Base-by-base conservation (phyloP, 2,113 vertebrate genomes). In the Syngnathus typhle region DNA sequence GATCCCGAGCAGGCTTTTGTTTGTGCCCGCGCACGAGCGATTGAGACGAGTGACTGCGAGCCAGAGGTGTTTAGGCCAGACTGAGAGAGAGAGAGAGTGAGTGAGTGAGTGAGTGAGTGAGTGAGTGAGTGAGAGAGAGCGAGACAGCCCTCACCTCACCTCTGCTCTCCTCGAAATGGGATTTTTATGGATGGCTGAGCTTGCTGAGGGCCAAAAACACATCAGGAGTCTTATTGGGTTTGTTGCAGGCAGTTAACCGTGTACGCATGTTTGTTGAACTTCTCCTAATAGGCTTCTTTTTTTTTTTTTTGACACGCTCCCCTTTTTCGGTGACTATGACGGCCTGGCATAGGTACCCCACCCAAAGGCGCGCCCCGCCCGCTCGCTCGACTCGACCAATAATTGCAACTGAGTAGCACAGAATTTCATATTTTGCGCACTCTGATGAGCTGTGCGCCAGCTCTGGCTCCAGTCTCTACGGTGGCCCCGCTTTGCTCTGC, bases 101-200 rank as follows among this genome's bases (percentile, higher is more conserved):
- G 82, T 72, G 76, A 85, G 54, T 9, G n/a, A 78, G 65, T 58
- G 68, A 81, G 77, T 76, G 70, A 74, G 77, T 46, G 69, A 64
- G 71, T 54, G 75, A 37, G 70, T 72, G 61, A 67, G 58, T 55
- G 67, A 74, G 73, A 16, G 74, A 72, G 75, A 70, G 81, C 77
- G 82, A 77, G 79, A 86, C 85, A 32, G 27, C 27, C 27, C 27
- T 32, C 27, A 86, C 84, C 87, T 91, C 91, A 92, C 88, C 88
- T 91, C 87, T 88, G 90, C 89, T 90, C 87, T 90, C 85, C 87
- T 88, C 88, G 90, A 91, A 89, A 92, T 91, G 89, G 89, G 88
- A 90, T 91, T 91, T 91, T 90, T 88, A 91, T 89, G 90, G 89
- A 84, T 91, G 89, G 87, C 75, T 91, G 87, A 85, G 82, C 86